Conservation (phyloP, 2,113 vertebrate species). For the Chelonoidis abingdonii region DNA sequence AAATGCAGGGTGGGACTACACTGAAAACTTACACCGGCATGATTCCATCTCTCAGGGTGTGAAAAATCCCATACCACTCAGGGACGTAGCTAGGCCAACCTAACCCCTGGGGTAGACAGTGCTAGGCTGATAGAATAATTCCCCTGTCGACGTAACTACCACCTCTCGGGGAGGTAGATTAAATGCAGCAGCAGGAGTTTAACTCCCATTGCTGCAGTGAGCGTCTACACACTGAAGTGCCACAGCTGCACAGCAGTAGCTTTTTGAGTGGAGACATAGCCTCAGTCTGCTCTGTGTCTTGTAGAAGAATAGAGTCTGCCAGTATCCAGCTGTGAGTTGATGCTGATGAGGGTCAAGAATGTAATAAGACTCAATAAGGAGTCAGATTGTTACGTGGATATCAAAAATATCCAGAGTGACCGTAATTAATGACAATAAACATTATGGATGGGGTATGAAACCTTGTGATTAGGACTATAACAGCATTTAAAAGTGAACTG, state of each 20-base stretch:
- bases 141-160: no score
- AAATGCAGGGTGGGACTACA: neutral
- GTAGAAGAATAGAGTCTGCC: neutral
- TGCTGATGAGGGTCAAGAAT: neutral
- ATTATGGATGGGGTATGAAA: rapidly evolving
- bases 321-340: neutral
- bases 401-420: no score
- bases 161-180: no score
- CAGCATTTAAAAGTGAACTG: no score
- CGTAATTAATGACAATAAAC: rapidly evolving
- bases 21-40: neutral
- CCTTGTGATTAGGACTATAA: neutral
- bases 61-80: neutral
- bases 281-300: neutral
- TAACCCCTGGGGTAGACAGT: neutral
- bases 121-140: no score
- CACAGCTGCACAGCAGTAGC: no score
- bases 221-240: no score
- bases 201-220: no score
- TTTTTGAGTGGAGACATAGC: no score
- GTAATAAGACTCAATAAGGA: neutral
- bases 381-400: no score
- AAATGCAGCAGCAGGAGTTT: no score
- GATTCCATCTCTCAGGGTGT: neutral
- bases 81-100: neutral